Base-by-base conservation (phyloP, 2,113 vertebrate species). In the Probosciger aterrimus region DNA sequence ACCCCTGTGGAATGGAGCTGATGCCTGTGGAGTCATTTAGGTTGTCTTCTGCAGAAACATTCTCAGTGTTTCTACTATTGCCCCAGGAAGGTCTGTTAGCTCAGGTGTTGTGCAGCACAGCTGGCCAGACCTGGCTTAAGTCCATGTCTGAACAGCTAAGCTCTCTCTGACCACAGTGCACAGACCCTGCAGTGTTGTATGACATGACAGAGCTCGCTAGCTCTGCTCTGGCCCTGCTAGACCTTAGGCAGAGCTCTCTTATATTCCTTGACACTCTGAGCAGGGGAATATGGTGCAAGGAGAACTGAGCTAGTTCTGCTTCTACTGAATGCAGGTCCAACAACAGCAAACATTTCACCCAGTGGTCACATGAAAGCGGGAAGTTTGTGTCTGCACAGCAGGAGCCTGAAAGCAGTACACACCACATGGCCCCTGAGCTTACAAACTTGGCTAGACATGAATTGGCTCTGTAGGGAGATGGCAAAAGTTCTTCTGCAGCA, bases 21-120 rank as follows among this genome's bases (percentile, higher is more conserved):
- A 24, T 74, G 33, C 35, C 33, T 33, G 2, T 14, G 37, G 28
- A 70, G 15, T 13, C 37, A 10, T 15, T 68, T 33, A 87, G 33
- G 73, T 63, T 14, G 25, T 69, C 25, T 31, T 49, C 22, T 69
- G 37, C 52, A 50, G 78, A 68, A 62, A 31, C 4, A 14, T 25
- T 31, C 46, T 55, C 46, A 0, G 0, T 44, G 9, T 77, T 68
- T 73, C 37, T 68, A 2, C 47, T 52, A 0, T 41, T 41, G 41
- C 47, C 55, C 22, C n/a, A 33, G 50, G 43, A 59, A 60, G 30
- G 39, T 46, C 68, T 84, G 44, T 65, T 88, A 31, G 63, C 75
- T 70, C 84, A 81, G 84, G 23, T 52, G 47, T 7, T 69, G 37
- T 37, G 68, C 37, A 47, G 63, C 63, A 49, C 44, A 49, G 49